Evolutionary conservation across 2,797 vertebrate genomes (phyloP), one percentile per base, ranked within the genome.

Genomic region (Gymnopithys bicolor): DNA sequence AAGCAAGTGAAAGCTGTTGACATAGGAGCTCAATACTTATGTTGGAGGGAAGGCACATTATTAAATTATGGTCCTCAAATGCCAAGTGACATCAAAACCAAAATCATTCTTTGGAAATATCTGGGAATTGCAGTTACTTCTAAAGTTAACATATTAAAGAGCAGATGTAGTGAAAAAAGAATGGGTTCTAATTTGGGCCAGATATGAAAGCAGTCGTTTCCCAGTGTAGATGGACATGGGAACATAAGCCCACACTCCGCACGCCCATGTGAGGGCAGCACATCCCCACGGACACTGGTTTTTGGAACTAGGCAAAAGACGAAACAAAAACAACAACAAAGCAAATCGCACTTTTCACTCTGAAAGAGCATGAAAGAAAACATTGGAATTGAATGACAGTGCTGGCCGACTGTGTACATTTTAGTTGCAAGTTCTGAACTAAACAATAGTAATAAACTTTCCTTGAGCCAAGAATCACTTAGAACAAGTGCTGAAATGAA

Each of bases 201-300:
- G 23, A 7, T 27, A 21, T 0, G 14, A 33, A 45, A 32, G 81
- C 1, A 9, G 28, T 14, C 3, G 22, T 68, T 64, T 90, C 33
- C 74, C 6, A 1, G 12, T 8, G 19, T 11, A 23, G 33, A 13
- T 4, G 23, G 64, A 35, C 3, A 7, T 13, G n/a, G 21, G 59
- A 64, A 46, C 9, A 10, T 0, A 6, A 33, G 17, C 19, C 32
- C 9, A 39, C 3, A 2, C 27, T 33, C 5, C 1, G 28, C 64
- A 33, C 1, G 14, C 1, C 37, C 4, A 0, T 22, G 27, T 0
- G 19, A 92, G 51, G 30, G 33, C 73, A 91, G 66, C 73, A 53
- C 30, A 24, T 13, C 41, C 41, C 49, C 32, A 13, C 0, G 2
- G 41, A 51, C 22, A 4, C 35, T 45, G 27, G 10, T 30, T 32